Base-by-base conservation (phyloP, 2,888 invertebrate species). In the Eupithecia inturbata region DNA sequence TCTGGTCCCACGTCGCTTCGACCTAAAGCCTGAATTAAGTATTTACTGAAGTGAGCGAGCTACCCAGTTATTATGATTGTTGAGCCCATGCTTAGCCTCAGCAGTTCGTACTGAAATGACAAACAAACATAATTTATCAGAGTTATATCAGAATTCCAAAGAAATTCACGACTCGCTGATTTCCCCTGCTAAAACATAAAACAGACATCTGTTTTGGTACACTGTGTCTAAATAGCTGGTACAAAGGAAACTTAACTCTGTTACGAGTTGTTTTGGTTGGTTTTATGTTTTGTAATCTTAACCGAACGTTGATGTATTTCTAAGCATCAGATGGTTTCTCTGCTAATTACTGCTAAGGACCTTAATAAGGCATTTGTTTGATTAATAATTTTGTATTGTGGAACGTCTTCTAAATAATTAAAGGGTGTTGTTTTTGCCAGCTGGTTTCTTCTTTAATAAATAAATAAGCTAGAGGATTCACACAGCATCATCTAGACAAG, bases 311-410 rank as follows among this genome's bases (percentile, higher is more conserved):
- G 84, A 87, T 82, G 83, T 64, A 84, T 83, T 83, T 80, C 81
- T 81, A 79, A 76, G 84, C 76, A 75, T 81, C 87, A 83, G 64
- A 64, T 64, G 64, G 31, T 84, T 53, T 22, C 85, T 85, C 85
- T 79, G 79, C 83, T 88, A 87, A 87, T 87, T 87, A 85, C 83
- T 79, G 63, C 19, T 70, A 45, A 82, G 79, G 79, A 75, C 14
- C 36, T 57, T 82, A 87, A 85, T 84, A 22, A 73, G 33, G 31
- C 68, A 31, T 5, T 68, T 45, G 22, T 36, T 71, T 64, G 69
- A 19, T 41, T 66, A 73, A 60, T 53, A 22, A 41, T 62, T n/a
- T n/a, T 12, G 22, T 57, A 57, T 26, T 57, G 26, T 12, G 22
- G 22, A 53, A 26, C 12, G 26, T 57, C 57, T 57, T 53, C 12